Evolutionary conservation across 2,113 vertebrate species (phyloP).

Genomic region (Manacus vitellinus): DNA sequence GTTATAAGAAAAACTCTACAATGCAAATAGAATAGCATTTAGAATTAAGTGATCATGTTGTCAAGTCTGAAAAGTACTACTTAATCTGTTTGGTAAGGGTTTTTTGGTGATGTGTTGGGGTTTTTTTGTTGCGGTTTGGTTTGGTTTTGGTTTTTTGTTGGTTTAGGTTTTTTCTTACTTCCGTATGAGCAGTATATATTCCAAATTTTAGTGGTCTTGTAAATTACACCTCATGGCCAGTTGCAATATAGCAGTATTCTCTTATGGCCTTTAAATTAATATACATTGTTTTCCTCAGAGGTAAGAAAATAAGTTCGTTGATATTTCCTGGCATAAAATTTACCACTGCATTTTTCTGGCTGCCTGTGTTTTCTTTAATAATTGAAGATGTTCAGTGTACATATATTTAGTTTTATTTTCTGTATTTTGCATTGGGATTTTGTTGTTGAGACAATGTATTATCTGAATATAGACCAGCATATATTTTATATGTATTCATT

Average conservation of each 20-base stretch:
- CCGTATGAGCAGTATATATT: background rate
- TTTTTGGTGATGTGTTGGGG: background rate
- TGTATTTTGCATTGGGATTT: background rate
- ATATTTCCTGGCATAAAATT: slow-evolving; percentile 8
- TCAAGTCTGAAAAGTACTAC: background rate
- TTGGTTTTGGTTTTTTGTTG: background rate
- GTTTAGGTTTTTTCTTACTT: background rate
- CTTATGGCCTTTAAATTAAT: slow-evolving; percentile 34
- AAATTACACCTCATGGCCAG: background rate
- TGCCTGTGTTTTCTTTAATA: background rate
- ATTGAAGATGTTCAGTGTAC: background rate
- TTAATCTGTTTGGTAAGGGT: background rate
- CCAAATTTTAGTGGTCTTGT: slow-evolving; percentile 5
- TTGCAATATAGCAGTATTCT: slow-evolving; percentile 3
- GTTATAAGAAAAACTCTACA: background rate
- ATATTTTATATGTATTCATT: background rate
- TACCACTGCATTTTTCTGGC: background rate
- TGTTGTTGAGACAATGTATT: background rate
- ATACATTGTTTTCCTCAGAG: slow-evolving; percentile 4
- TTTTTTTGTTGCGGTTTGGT: no score
- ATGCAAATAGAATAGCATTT: background rate
- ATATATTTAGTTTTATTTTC: background rate
- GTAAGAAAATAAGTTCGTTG: slow-evolving; percentile 5
- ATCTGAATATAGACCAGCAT: background rate
- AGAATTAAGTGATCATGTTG: background rate